Conservation (phyloP, 1,140 invertebrate genomes). For the Belonocnema kinseyi region DNA sequence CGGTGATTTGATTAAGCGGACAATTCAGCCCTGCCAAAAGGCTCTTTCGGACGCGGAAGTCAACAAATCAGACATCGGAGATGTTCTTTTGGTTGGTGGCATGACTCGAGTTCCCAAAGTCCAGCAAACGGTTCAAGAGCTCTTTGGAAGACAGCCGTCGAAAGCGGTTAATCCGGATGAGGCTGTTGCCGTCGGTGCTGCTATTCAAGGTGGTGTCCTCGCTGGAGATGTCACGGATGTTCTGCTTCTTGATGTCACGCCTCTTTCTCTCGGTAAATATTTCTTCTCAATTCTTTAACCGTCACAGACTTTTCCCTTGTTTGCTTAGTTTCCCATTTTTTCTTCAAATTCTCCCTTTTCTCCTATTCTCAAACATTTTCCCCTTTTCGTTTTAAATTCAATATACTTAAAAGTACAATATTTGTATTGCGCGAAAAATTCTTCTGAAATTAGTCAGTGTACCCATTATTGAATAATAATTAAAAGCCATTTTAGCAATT, state of each 20-base stretch:
- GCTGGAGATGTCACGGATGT: constrained; percentile 8
- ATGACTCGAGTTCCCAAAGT: constrained; percentile 81
- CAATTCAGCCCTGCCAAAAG: constrained; percentile 85
- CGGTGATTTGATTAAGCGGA: constrained; percentile 82
- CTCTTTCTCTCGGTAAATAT: constrained; percentile 47
- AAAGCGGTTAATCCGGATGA: constrained; percentile 75
- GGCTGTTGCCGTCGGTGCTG: constrained; percentile 79
- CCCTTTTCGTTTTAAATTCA: too few species aligned
- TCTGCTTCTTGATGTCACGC: constrained; percentile 12
- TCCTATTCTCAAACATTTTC: too few species aligned
- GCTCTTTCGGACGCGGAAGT: constrained; percentile 84
- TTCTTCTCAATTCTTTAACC: constrained; percentile 84
- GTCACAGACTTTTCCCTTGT: too few species aligned
- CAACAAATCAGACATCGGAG: constrained; percentile 68
- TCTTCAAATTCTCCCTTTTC: too few species aligned
- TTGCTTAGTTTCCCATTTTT: too few species aligned
- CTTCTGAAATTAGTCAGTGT: too few species aligned
- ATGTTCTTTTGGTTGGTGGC: constrained; percentile 81
- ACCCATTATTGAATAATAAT: too few species aligned
- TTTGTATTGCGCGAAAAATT: too few species aligned
- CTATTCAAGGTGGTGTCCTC: constrained; percentile 74
- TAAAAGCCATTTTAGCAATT: too few species aligned
- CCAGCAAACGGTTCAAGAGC: constrained; percentile 63
- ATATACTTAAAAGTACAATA: too few species aligned
- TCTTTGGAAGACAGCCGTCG: constrained; percentile 70